Evolutionary conservation across 1,140 invertebrate species (phyloP).

Genomic region (Linepithema humile): DNA sequence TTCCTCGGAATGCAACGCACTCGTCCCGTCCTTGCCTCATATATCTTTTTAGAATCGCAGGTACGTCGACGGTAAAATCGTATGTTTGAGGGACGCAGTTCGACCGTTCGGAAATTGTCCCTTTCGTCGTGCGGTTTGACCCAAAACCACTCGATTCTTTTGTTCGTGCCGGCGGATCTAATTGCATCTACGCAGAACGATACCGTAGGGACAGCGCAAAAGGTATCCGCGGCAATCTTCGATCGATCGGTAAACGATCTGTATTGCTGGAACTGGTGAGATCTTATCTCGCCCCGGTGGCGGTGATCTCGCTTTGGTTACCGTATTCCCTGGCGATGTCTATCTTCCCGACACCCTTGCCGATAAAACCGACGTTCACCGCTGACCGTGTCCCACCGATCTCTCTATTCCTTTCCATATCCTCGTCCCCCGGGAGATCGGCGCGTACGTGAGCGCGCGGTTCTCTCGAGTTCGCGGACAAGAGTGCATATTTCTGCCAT

Average conservation of each 20-base stretch:
- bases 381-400: constrained; percentile 47
- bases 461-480: background rate
- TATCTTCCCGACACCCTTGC: constrained; percentile 71
- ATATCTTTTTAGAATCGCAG: background rate
- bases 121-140: constrained; percentile 2
- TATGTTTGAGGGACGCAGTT: too few relatives aligned
- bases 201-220: constrained; percentile 62
- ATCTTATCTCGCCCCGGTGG: constrained; percentile 63
- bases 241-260: constrained; percentile 71
- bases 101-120: constrained; percentile 27
- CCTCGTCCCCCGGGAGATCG: constrained; percentile 20
- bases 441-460: background rate
- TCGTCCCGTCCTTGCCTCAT: background rate
- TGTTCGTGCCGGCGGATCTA: constrained; percentile 61
- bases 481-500: background rate
- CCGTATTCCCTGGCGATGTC: constrained; percentile 67
- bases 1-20: background rate
- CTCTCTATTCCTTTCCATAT: constrained; percentile 60
- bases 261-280: constrained; percentile 62
- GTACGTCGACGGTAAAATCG: too few relatives aligned
- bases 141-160: constrained; percentile 55
- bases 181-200: constrained; percentile 66
- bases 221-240: constrained; percentile 62
- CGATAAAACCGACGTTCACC: constrained; percentile 66
- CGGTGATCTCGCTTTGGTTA: constrained; percentile 71